A percentile compares a stretch with the other conserved stretches of the same genome.
Evolutionary conservation across 2,797 vertebrate genomes (phyloP).

Genomic region (Acipenser ruthenus): DNA sequence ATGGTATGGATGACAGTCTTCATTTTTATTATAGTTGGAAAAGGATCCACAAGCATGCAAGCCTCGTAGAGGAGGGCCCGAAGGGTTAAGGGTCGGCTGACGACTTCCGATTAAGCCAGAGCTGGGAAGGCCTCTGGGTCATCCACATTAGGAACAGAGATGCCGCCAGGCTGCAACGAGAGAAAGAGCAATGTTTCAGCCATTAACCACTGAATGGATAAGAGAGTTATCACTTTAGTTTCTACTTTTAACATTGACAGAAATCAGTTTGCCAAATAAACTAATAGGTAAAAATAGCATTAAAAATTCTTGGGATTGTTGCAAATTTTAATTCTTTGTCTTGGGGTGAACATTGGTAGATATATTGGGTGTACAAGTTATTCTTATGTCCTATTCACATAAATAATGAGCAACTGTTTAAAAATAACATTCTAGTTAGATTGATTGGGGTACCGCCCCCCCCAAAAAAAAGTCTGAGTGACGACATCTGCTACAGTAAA

Average conservation of each 20-base stretch:
- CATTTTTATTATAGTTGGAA: slow-evolving; percentile 77
- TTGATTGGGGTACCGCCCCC: too few species aligned
- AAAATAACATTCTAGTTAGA: too few species aligned
- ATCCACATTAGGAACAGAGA: slow-evolving; percentile 94
- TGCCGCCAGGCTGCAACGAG: slow-evolving; percentile 70
- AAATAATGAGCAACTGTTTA: too few species aligned
- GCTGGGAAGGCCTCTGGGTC: slow-evolving; percentile 98
- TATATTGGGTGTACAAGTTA: too few species aligned
- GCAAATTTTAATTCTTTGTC: neutral
- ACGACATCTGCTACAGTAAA: neutral
- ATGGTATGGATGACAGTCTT: slow-evolving; percentile 93
- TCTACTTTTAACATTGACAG: neutral
- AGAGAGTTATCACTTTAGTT: neutral
- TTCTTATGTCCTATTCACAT: too few species aligned
- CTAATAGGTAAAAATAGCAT: neutral
- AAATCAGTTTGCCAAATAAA: neutral
- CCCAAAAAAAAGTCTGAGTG: too few species aligned
- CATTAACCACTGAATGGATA: neutral
- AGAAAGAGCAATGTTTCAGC: slow-evolving; percentile 19
- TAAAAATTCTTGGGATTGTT: neutral
- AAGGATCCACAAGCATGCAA: slow-evolving; percentile 98
- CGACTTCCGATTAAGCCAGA: slow-evolving; percentile 78
- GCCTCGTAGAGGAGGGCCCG: slow-evolving; percentile 85
- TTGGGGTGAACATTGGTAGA: too few species aligned
- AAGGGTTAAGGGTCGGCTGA: slow-evolving; percentile 69